Evolutionary conservation across 2,113 vertebrate genomes (phyloP).

Genomic region (Poecilia latipinna): DNA sequence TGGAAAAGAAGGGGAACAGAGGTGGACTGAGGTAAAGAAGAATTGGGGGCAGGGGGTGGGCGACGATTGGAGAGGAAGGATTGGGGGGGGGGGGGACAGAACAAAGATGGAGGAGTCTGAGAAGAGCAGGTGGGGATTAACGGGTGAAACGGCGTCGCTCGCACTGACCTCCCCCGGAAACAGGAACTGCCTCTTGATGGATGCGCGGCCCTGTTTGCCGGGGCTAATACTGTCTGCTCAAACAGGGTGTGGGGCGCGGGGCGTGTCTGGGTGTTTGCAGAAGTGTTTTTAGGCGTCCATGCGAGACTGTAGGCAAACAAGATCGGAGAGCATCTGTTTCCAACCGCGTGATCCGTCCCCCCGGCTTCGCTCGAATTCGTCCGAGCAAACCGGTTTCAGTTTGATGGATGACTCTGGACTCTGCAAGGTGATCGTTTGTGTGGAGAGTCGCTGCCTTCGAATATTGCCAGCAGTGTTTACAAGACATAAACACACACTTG

Average conservation of each 20-base stretch:
- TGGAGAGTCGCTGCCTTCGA: not conserved
- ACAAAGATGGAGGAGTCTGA: conserved; percentile 10
- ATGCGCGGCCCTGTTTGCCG: conserved; percentile 62
- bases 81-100: not conserved
- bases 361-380: not conserved
- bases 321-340: conserved; percentile 1
- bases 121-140: conserved; percentile 31
- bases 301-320: conserved; percentile 25
- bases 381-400: not conserved
- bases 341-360: conserved; percentile 9
- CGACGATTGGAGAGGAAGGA: conserved; percentile 4
- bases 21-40: conserved; percentile 15
- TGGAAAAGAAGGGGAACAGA: conserved; percentile 4
- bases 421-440: not conserved
- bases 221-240: conserved; percentile 62
- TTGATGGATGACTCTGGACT: conserved; percentile 21
- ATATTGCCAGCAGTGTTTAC: not conserved
- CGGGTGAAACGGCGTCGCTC: conserved; percentile 47
- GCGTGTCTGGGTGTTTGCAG: conserved; percentile 16
- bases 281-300: conserved; percentile 34
- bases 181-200: conserved; percentile 52
- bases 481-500: not conserved
- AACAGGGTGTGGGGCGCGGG: conserved; percentile 34
- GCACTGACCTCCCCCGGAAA: conserved; percentile 52
- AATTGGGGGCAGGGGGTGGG: conserved; percentile 11